Evolutionary conservation across 2,888 invertebrate genomes (phyloP), one percentile per base, ranked within the genome.

Genomic region (Tiliacea citrago): DNA sequence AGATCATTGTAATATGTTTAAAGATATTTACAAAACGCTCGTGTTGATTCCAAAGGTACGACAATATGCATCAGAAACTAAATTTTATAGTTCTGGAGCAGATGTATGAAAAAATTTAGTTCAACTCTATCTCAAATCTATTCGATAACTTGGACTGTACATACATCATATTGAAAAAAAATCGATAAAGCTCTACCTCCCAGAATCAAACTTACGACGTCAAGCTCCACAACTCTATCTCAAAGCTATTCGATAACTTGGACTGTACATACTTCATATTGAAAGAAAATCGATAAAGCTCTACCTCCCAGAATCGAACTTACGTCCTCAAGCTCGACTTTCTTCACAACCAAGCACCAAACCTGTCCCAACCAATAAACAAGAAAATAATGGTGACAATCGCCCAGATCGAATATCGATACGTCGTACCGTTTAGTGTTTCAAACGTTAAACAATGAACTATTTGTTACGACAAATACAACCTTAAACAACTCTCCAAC

Each of bases 361-460:
- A 68, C 71, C 72, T 79, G 79, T 65, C 65, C 35, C 60, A 67
- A 73, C 69, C 75, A 78, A 83, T 85, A 88, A 87, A 82, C 82
- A 85, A 84, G 83, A 88, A 86, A 86, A 87, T 87, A 90, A 86
- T 86, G 85, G 84, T 84, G 85, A 86, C 83, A 86, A 86, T 79
- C 80, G 79, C 65, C 81, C 75, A 86, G 87, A 87, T 88, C 78
- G 79, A 76, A 86, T 81, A 72, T 79, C 85, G 88, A 89, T 90
- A 88, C 73, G 73, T 84, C 85, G 80, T 83, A 86, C 87, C 86
- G 86, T 89, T 90, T 91, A 90, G 84, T 88, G 82, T 86, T 87
- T 89, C 86, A 90, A 90, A 91, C 79, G 80, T 84, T 77, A 79
- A 89, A 91, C 92, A 91, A 91, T 90, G 83, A 88, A 81, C 88